phyloP scores from a whole-genome alignment of 2,797 vertebrate genomes.

The Neoniphon sammara region DNA sequence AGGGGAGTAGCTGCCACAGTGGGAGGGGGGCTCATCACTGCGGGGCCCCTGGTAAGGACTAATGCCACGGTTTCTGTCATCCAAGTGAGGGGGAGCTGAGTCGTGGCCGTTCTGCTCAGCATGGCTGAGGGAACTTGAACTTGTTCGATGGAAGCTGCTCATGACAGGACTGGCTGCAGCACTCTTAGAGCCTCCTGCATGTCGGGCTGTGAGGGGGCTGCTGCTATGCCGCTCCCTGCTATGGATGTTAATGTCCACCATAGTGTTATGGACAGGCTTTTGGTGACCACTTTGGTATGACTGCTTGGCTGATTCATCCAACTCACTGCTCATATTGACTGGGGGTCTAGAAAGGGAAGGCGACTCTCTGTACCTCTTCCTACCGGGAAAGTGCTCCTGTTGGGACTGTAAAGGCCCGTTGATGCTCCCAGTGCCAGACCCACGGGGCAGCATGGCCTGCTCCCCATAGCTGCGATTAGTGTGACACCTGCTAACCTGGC shows the following conservation, averaged over 20 bases:
- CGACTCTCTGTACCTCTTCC: constrained; percentile 80
- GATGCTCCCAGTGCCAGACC: constrained; percentile 58
- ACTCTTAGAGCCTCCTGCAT: constrained; percentile 81
- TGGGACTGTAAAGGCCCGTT: constrained; percentile 66
- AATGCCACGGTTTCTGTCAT: constrained; percentile 45
- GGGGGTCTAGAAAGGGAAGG: constrained; percentile 73
- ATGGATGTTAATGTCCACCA: constrained; percentile 81
- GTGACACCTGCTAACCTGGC: constrained; percentile 80
- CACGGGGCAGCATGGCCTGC: constrained; percentile 75
- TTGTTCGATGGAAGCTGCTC: constrained; percentile 78
- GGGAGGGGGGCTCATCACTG: constrained; percentile 56
- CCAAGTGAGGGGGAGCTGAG: constrained; percentile 48
- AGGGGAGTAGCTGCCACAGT: constrained; percentile 76
- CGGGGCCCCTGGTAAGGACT: constrained; percentile 22
- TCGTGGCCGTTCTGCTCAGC: constrained; percentile 86
- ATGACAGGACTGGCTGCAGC: constrained; percentile 80
- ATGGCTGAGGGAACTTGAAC: constrained; percentile 80
- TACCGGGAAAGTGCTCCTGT: constrained; percentile 79
- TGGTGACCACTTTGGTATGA: constrained; percentile 79
- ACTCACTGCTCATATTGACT: constrained; percentile 49
- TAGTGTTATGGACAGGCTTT: constrained; percentile 76
- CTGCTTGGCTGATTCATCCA: constrained; percentile 79
- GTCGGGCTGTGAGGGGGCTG: constrained; percentile 78
- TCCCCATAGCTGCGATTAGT: constrained; percentile 85
- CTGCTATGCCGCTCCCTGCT: constrained; percentile 68